Percentiles rank a stretch among this genome's conserved stretches.
These are phyloP conservation scores for Leptinotarsa peninsularis DNA, from an alignment of 2,888 invertebrate genomes.

Conservation along the genomic window DNA sequence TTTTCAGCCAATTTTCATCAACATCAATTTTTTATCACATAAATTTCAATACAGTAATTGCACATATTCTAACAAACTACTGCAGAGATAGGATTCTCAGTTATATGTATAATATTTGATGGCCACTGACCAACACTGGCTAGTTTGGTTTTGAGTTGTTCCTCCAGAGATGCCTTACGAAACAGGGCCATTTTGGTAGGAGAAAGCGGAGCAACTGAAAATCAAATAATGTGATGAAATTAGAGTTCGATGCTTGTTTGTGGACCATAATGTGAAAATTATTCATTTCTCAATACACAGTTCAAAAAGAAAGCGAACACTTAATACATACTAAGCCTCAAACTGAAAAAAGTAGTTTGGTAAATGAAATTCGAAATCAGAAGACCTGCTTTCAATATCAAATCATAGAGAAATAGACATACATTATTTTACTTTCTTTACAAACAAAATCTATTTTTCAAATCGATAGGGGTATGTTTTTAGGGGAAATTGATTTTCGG, in stretches of 20 bases:
- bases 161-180: conserved; percentile 73
- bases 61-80: conserved; percentile 74
- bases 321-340: background rate
- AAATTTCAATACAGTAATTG: conserved; percentile 59
- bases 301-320: background rate
- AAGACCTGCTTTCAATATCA: too few species aligned
- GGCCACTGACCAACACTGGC: conserved; percentile 65
- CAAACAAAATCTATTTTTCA: too few species aligned
- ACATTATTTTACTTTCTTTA: too few species aligned
- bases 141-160: conserved; percentile 67
- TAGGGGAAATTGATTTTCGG: too few species aligned
- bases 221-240: conserved; percentile 38
- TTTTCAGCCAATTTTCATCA: conserved; percentile 28
- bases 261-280: background rate
- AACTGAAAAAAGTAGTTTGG: background rate
- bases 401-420: too few species aligned
- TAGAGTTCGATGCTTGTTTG: background rate
- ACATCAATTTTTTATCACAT: conserved; percentile 35
- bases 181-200: conserved; percentile 77
- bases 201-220: conserved; percentile 79
- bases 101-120: conserved; percentile 80
- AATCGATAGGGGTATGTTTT: too few species aligned
- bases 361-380: background rate
- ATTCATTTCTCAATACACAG: background rate
- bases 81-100: conserved; percentile 83